Conservation (phyloP, 2,113 vertebrate genomes). For the Cricetomys ansorgei region DNA sequence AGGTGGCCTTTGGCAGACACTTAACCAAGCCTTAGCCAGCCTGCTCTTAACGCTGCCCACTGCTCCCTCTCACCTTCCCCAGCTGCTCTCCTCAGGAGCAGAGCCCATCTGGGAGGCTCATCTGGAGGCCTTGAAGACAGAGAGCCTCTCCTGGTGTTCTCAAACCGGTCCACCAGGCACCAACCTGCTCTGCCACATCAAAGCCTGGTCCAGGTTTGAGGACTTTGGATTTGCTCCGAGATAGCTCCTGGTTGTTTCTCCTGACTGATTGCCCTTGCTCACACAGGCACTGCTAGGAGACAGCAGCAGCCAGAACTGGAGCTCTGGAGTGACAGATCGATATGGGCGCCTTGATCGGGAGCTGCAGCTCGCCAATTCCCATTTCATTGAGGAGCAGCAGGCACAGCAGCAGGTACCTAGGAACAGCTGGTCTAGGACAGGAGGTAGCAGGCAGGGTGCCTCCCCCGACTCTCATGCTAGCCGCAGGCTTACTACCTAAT, state of each 20-base stretch:
- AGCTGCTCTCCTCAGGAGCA: neutral
- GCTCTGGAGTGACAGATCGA: slow-evolving; percentile 86
- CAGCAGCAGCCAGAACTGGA: slow-evolving; percentile 90
- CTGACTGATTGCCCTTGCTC: neutral
- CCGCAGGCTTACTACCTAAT: neutral
- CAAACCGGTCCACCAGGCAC: neutral
- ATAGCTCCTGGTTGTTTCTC: neutral
- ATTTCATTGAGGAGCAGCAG: slow-evolving; percentile 97
- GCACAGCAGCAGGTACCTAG: slow-evolving; percentile 94
- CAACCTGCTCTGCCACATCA: neutral
- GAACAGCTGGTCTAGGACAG: rapidly evolving
- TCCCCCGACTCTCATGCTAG: neutral
- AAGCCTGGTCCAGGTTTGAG: neutral
- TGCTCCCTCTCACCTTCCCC: neutral
- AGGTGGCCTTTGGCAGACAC: neutral
- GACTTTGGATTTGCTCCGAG: neutral
- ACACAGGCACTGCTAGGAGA: slow-evolving; percentile 91
- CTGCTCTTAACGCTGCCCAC: neutral
- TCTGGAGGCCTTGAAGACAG: neutral
- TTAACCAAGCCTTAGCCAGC: neutral
- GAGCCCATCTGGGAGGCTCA: neutral
- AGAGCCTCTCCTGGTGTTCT: neutral
- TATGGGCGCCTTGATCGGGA: slow-evolving; percentile 92
- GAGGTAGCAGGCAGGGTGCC: neutral
- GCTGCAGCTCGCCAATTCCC: slow-evolving; percentile 93